Base-by-base conservation (phyloP, 2,797 vertebrate genomes). In the Callimico goeldii region DNA sequence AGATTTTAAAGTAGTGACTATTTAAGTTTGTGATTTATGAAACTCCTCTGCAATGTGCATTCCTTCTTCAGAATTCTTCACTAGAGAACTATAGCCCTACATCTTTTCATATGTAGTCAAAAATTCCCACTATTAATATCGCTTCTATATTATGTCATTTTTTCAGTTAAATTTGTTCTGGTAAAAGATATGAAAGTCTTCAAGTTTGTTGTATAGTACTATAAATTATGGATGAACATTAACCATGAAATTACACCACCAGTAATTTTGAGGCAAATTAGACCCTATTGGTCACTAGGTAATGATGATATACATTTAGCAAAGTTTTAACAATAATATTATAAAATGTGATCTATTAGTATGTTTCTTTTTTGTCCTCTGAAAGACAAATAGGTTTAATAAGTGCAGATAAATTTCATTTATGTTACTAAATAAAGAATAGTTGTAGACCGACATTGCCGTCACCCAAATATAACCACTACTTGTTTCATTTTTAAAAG, bases 1-100 rank as follows among this genome's bases (percentile, higher is more conserved):
- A 85, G 58, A 94, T 88, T 73, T 94, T 93, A 61, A 76, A 87
- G 50, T 43, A 83, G 70, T 39, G 76, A 92, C 92, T 95, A 48
- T 92, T 82, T 86, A 77, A 46, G 39, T 95, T 87, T 88, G 33
- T 88, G 73, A 79, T 79, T 88, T 93, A 86, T 55, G 87, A 88
- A 50, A 39, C 17, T 85, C 17, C 26, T 90, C 19, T 79, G 57
- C 72, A 70, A n/a, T 20, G 22, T 57, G 22, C 81, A 46, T 43
- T 90, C 9, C 43, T 76, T 94, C 57, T n/a, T 81, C 39, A 46
- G 43, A 92, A 91, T 36, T 76, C 14, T 83, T 89, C 61, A 81
- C 26, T 50, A 39, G 5, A 87, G 36, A 83, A 70, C 43, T 41
- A 36, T 1, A 72, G 17, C 58, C n/a, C 46, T 77, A 24, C 33